Conservation (phyloP, 1,140 invertebrate species). For the Chrysopa pallens region DNA sequence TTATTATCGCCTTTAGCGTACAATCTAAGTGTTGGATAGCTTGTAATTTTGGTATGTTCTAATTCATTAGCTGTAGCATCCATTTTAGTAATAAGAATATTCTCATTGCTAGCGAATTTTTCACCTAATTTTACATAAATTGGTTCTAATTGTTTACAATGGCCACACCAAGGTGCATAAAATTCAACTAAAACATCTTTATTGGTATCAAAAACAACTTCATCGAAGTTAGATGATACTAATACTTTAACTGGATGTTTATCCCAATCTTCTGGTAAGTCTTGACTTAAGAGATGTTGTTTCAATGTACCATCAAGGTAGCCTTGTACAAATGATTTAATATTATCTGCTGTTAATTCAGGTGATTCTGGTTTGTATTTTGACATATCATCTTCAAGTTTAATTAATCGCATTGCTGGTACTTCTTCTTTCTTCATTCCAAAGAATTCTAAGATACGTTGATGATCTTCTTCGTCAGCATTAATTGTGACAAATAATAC, state of each 20-base stretch:
- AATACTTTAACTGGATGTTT: conserved; percentile 85
- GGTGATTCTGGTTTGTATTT: conserved; percentile 85
- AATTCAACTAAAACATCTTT: conserved; percentile 98
- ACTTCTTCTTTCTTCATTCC: conserved; percentile 87
- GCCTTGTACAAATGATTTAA: conserved; percentile 68
- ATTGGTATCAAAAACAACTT: conserved; percentile 70
- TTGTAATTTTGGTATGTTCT: conserved; percentile 84
- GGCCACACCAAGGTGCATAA: conserved; percentile 95
- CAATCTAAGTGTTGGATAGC: conserved; percentile 93
- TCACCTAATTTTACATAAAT: conserved; percentile 72
- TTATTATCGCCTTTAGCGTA: conserved; percentile 87
- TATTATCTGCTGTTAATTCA: conserved; percentile 57
- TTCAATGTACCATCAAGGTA: conserved; percentile 89
- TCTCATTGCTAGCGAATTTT: conserved; percentile 69
- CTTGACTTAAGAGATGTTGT: conserved; percentile 84
- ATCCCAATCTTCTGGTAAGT: conserved; percentile 94
- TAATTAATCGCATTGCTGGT: conserved; percentile 84
- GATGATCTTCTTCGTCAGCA: conserved; percentile 87
- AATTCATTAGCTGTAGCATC: conserved; percentile 96
- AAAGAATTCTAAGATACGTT: conserved; percentile 97
- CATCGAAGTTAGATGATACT: conserved; percentile 90
- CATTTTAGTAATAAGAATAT: conserved; percentile 93
- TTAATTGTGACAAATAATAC: conserved; percentile 93
- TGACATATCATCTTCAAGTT: conserved; percentile 91
- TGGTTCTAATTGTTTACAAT: conserved; percentile 91